Percentiles rank a stretch among this genome's conserved stretches.
Evolutionary conservation across 1,140 invertebrate species (phyloP).

Genomic region (Neodiprion pinetum): DNA sequence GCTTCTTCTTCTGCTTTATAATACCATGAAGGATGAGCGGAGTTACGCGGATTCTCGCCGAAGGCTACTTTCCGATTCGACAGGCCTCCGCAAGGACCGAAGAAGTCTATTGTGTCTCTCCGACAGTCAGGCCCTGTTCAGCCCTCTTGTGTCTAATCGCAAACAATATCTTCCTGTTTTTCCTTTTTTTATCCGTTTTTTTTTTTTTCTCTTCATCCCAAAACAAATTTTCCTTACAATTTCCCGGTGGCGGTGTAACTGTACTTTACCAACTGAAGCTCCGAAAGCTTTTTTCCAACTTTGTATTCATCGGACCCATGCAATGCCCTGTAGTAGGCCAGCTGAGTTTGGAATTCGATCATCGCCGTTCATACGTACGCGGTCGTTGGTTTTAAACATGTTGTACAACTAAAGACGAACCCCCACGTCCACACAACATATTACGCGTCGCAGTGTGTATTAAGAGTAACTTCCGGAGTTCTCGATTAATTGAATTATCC

Average conservation of each 20-base stretch:
- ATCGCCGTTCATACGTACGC: no score
- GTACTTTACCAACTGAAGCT: no score
- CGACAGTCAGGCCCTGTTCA: no score
- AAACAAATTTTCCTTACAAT: not conserved
- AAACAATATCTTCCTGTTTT: no score
- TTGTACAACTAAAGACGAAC: not conserved
- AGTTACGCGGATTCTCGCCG: constrained; percentile 16
- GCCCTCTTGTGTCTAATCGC: no score
- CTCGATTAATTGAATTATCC: constrained; percentile 59
- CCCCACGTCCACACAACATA: not conserved
- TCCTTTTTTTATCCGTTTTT: not conserved
- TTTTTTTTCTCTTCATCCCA: not conserved
- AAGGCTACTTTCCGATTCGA: not conserved
- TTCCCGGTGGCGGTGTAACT: no score
- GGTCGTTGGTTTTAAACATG: no score
- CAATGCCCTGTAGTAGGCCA: no score
- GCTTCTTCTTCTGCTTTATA: constrained; percentile 12
- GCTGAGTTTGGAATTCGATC: no score
- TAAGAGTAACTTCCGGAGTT: constrained; percentile 35
- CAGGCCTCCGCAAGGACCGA: not conserved
- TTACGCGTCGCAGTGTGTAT: not conserved
- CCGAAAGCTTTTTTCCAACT: no score
- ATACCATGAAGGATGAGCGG: constrained; percentile 6
- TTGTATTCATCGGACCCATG: no score
- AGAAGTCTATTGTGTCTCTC: not conserved